phyloP scores from a whole-genome alignment of 2,113 vertebrate species.

The Pitta sordida region DNA sequence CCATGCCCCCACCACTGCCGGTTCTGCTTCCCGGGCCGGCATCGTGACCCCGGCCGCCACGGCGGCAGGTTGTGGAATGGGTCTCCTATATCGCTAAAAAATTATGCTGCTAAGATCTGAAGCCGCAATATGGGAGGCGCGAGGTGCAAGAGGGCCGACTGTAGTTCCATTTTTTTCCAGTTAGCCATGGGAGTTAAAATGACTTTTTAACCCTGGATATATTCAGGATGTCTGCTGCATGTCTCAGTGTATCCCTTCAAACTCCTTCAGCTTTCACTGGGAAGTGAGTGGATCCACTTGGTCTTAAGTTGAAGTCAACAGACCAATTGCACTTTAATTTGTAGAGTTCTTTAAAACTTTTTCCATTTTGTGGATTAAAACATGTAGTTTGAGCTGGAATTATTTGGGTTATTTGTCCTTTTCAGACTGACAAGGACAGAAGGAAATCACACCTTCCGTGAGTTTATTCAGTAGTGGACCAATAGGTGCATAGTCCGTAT shows the following conservation, averaged over 20 bases:
- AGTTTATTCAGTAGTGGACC: neutral
- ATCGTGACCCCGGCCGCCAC: too few relatives aligned
- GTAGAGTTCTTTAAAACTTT: neutral
- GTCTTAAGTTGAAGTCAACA: neutral
- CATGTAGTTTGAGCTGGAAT: neutral
- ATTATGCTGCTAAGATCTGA: too few relatives aligned
- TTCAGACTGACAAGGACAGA: neutral
- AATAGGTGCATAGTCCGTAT: neutral
- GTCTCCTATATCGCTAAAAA: too few relatives aligned
- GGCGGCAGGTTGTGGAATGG: too few relatives aligned
- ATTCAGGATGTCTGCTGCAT: neutral
- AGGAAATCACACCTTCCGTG: neutral
- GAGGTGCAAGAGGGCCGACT: too few relatives aligned
- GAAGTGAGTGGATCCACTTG: neutral
- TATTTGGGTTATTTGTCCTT: neutral
- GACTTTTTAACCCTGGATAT: neutral
- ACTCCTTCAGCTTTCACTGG: neutral
- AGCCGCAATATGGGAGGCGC: too few relatives aligned
- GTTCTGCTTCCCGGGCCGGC: too few relatives aligned
- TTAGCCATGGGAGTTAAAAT: neutral
- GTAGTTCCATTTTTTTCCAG: too few relatives aligned
- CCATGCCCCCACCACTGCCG: too few relatives aligned
- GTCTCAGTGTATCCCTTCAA: neutral
- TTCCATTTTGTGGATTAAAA: neutral
- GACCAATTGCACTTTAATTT: neutral